Evolutionary conservation across 2,888 invertebrate genomes (phyloP), one percentile per base, ranked within the genome.

Genomic region (Norana najaformis): DNA sequence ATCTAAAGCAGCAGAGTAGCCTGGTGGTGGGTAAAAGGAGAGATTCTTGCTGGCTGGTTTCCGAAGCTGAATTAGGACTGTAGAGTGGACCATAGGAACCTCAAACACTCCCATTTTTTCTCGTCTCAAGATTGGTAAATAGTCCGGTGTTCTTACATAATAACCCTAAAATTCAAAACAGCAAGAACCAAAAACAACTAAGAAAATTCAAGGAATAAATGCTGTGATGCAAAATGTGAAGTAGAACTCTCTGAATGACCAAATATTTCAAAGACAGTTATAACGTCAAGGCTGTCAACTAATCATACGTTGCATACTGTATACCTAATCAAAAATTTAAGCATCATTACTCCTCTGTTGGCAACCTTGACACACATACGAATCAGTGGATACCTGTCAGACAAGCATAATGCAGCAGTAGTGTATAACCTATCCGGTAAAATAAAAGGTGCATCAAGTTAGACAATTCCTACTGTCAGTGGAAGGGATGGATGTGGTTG

Each of bases 41-140:
- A 99, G 95, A 30, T 94, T 92, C 91, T 97, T 96, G 0, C 97
- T 96, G 1, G 94, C 94, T 0, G 94, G 93, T 90, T 95, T 95
- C 35, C 96, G 96, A 90, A 99, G 95, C 94, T 97, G 96, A 69
- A 99, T 96, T 83, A 99, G 95, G 30, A 98, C 96, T 13, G 97
- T 97, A 0, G 97, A 97, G 94, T 98, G 98, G 4, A 98, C 96
- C 98, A 98, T 97, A 0, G 98, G 98, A 0, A 99, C 98, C 30
- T 88, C 88, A 88, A 97, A 97, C 93, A 97, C 97, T 0, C 98
- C 98, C 0, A 95, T 94, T 30, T 92, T 93, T 88, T 94, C 92
- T 30, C 96, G 95, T 91, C 96, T 96, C 88, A 97, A 95, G 89
- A 98, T 97, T 2, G 96, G 96, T 93, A 97, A 96, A 94, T 99